A percentile compares a stretch with the other conserved stretches of the same genome.
These are phyloP conservation scores for Oeneis ivallda DNA, from an alignment of 2,888 invertebrate genomes.

Conservation along the genomic window DNA sequence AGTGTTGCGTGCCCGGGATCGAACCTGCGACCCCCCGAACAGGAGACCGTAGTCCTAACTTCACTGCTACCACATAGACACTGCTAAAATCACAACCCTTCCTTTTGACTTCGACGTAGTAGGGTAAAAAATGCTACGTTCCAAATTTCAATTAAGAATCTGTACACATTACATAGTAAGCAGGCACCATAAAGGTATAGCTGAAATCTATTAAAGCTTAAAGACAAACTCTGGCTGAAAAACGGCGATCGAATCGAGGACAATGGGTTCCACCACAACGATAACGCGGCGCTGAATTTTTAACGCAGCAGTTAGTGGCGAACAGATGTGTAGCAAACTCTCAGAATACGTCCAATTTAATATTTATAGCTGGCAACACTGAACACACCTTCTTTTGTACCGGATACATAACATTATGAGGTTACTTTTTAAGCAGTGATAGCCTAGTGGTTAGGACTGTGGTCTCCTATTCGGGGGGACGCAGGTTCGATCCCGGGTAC, in stretches of 20 bases:
- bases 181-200: not conserved
- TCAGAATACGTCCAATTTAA: constrained; percentile 73
- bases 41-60: no score
- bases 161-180: no score
- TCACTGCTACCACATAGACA: no score
- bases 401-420: constrained; percentile 40
- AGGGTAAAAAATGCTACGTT: no score
- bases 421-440: constrained; percentile 44
- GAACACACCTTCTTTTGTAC: constrained; percentile 49
- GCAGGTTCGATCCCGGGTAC: no score
- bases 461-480: no score
- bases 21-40: no score
- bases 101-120: no score
- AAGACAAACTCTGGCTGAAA: constrained; percentile 26
- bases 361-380: constrained; percentile 72
- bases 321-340: constrained; percentile 69
- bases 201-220: constrained; percentile 17
- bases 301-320: constrained; percentile 69
- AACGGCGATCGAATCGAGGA: constrained; percentile 45
- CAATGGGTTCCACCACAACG: constrained; percentile 58
- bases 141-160: no score
- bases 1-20: no score
- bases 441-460: constrained; percentile 7
- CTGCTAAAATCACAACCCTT: no score
- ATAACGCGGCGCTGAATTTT: constrained; percentile 72